Evolutionary conservation across 2,888 invertebrate species (phyloP).

Genomic region (Gari tellinella): DNA sequence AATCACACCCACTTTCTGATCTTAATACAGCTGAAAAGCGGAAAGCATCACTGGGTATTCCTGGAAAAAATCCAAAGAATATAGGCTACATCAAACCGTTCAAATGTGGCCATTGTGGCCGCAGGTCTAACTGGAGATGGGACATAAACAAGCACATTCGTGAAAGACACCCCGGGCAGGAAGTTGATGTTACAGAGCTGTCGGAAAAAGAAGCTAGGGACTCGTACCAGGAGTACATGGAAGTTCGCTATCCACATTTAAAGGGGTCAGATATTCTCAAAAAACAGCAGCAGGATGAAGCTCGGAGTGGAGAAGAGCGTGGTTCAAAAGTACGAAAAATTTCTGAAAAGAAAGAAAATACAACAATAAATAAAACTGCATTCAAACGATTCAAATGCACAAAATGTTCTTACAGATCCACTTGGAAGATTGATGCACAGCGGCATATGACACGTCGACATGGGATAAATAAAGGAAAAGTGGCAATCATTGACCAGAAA

Average conservation of each 20-base stretch:
- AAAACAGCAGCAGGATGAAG: no score
- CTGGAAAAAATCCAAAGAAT: background rate
- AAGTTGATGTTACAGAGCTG: conserved; percentile 74
- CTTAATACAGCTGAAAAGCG: no score
- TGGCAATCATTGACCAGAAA: conserved; percentile 67
- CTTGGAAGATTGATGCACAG: conserved; percentile 98
- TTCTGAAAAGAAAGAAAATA: no score
- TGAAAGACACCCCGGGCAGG: conserved; percentile 72
- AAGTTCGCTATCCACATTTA: background rate
- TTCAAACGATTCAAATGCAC: conserved; percentile 92
- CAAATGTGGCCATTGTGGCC: conserved; percentile 96
- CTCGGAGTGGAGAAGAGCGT: no score
- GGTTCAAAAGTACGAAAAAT: no score
- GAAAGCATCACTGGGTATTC: background rate
- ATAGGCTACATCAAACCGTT: conserved; percentile 88
- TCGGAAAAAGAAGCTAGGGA: conserved; percentile 79
- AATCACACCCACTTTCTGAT: no score
- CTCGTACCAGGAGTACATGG: conserved; percentile 70
- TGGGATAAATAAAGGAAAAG: conserved; percentile 58
- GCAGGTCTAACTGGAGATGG: conserved; percentile 99
- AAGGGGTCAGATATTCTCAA: no score
- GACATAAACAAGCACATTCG: conserved; percentile 97
- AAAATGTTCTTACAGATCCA: conserved; percentile 95
- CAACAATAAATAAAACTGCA: conserved; percentile 4
- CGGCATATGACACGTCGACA: conserved; percentile 92